Conservation (phyloP, 2,797 vertebrate species). For the Propithecus deckenii region DNA sequence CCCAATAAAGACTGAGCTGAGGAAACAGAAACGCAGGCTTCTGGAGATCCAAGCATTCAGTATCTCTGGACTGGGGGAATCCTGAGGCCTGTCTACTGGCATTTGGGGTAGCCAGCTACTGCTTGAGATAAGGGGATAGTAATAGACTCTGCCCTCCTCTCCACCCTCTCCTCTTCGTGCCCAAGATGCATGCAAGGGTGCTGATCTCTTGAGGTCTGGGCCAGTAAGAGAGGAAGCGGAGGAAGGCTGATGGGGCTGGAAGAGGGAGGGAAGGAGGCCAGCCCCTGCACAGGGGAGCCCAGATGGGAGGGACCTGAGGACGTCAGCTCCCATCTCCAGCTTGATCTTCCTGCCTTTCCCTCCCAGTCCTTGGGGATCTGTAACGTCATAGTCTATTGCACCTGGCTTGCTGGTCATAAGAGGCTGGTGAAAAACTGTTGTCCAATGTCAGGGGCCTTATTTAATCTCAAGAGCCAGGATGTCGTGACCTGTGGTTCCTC, state of each 20-base stretch:
- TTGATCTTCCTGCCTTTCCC: not conserved
- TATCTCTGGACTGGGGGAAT: not conserved
- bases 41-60: not conserved
- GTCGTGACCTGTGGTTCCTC: not conserved
- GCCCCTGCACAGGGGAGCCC: not conserved
- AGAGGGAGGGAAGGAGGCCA: not conserved
- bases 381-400: not conserved
- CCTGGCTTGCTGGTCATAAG: not conserved
- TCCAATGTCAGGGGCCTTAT: not conserved
- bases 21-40: constrained; percentile 1
- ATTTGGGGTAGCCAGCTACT: not conserved
- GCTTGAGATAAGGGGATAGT: not conserved
- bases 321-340: not conserved
- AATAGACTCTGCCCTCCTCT: not conserved
- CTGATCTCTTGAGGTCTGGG: not conserved
- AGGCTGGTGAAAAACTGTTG: not conserved
- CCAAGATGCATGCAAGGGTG: not conserved
- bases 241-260: not conserved
- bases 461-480: not conserved
- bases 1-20: not conserved
- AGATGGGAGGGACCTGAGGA: not conserved
- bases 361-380: not conserved
- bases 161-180: not conserved
- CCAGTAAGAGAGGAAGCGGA: not conserved
- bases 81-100: not conserved